Base-by-base conservation (phyloP, 2,113 vertebrate genomes). In the Neogobius melanostomus region DNA sequence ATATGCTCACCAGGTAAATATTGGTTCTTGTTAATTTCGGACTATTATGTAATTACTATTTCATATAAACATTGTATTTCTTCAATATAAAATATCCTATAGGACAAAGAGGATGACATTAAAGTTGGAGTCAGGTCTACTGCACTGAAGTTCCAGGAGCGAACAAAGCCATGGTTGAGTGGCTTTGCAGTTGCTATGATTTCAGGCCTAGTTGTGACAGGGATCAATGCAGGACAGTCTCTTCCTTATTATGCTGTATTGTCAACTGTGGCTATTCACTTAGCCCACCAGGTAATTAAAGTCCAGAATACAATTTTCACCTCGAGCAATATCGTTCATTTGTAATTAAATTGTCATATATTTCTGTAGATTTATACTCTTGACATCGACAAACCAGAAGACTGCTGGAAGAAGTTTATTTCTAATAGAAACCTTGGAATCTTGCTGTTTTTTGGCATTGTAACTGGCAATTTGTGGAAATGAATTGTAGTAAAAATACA, bases 401-500 rank as follows among this genome's bases (percentile, higher is more conserved):
- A 98, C 74, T 99, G 98, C 73, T 99, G 98, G 98, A 91, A 94
- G 79, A 97, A 96, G 70, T 99, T 99, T 82, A 85, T 88, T 51
- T 96, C 96, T 2, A 99, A 98, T 87, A 94, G 94, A 82, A 95
- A 93, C 68, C 48, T 96, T 12, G 97, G 97, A 72, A 81, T 98
- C 52, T 79, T 98, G 17, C 62, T 99, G 54, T 95, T 98, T 74
- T 53, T 91, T 65, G 98, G 97, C 21, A 96, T 99, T 75, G 79
- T 96, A 44, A 72, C 92, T 15, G 96, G 97, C 17, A 98, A 96
- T 78, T 84, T 98, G 17, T 94, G 93, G 91, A 99, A 97, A 64
- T 90, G 92, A 82, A 74, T 54, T 54, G 21, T 56, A 9, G 21
- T 56, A 28, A 21, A 10, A 28, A 56, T 56, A 28, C 17, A 11